Evolutionary conservation across 1,140 invertebrate genomes (phyloP).

Genomic region (Drosophila punjabiensis): DNA sequence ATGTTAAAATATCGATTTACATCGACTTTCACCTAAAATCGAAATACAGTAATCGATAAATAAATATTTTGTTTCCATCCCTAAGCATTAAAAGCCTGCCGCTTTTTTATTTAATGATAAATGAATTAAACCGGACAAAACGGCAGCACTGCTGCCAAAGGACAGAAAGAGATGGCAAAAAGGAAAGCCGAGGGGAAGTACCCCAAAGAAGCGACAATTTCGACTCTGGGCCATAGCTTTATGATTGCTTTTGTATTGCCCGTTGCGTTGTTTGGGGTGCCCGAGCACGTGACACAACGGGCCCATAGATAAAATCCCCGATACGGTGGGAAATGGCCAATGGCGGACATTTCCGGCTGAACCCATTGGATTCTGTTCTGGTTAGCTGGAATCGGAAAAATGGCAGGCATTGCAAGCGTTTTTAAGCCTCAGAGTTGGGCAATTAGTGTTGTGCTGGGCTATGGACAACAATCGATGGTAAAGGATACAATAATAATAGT

Average conservation of each 20-base stretch:
- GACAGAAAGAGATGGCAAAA: neutral
- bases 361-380: conserved; percentile 3
- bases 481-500: neutral
- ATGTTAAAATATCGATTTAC: neutral
- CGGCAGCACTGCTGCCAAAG: neutral
- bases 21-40: neutral
- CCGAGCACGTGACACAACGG: conserved; percentile 32
- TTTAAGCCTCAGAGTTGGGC: neutral
- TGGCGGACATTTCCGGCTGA: conserved; percentile 34
- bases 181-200: neutral
- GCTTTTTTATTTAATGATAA: neutral
- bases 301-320: conserved; percentile 43
- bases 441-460: neutral
- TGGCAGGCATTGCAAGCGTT: neutral
- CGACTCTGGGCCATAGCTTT: conserved; percentile 66
- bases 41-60: neutral
- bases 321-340: conserved; percentile 52
- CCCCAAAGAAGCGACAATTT: conserved; percentile 23
- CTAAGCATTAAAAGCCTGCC: neutral
- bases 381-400: conserved; percentile 10
- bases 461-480: neutral
- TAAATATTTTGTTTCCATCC: neutral
- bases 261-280: conserved; percentile 31
- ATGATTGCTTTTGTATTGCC: conserved; percentile 81
- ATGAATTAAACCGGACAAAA: neutral